These are phyloP conservation scores for Holcopasites calliopsidis DNA, from an alignment of 1,140 invertebrate genomes.

Conservation along the genomic window DNA sequence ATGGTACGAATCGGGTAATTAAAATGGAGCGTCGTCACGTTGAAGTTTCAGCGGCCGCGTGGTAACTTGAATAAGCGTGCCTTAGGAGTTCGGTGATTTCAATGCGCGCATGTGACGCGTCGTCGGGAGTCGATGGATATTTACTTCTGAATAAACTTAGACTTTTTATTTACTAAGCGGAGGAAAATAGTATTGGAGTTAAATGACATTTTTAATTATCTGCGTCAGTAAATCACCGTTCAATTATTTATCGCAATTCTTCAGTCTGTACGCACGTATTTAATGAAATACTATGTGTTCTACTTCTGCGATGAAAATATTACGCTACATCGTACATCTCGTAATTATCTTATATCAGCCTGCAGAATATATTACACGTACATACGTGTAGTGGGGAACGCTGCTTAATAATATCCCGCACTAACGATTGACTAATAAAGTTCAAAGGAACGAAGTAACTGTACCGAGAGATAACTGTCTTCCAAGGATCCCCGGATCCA, in stretches of 20 bases:
- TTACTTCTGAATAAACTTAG: too few relatives aligned
- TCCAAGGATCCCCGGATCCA: neutral
- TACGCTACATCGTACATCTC: too few relatives aligned
- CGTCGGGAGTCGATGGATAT: neutral
- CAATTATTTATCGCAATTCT: too few relatives aligned
- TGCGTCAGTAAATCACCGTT: too few relatives aligned
- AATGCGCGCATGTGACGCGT: neutral
- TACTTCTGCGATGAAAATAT: too few relatives aligned
- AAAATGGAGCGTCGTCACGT: neutral
- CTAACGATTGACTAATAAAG: conserved; percentile 9
- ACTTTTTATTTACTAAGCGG: too few relatives aligned
- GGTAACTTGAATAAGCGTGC: conserved; percentile 9
- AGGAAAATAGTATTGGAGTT: too few relatives aligned
- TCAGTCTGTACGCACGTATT: too few relatives aligned
- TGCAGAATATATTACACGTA: neutral
- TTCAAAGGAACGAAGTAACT: conserved; percentile 10
- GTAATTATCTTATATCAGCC: neutral
- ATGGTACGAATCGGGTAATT: neutral
- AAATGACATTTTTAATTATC: too few relatives aligned
- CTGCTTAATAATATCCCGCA: too few relatives aligned
- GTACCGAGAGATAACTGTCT: neutral
- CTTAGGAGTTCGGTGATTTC: conserved; percentile 13
- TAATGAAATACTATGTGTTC: too few relatives aligned
- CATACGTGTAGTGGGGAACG: neutral
- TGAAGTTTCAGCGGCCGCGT: neutral